These are phyloP conservation scores for Drosophila azteca DNA, from an alignment of 1,140 invertebrate species.

Conservation along the genomic window DNA sequence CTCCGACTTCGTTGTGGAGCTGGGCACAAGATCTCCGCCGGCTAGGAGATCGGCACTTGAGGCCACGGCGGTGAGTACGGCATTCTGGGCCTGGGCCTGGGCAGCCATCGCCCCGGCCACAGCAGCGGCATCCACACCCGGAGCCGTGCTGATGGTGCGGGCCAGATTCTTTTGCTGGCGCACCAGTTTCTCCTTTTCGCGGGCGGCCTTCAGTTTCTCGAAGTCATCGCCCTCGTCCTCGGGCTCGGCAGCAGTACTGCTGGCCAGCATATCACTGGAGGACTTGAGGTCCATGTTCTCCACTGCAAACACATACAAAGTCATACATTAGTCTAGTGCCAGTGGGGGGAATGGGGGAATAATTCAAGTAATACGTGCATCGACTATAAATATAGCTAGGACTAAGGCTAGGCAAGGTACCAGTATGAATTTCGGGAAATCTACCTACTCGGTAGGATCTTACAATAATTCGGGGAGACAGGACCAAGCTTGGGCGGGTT, in stretches of 20 bases:
- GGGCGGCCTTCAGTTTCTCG: constrained; percentile 84
- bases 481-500: constrained; percentile 48
- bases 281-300: constrained; percentile 73
- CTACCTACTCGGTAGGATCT: constrained; percentile 12
- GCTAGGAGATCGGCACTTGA: constrained; percentile 61
- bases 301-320: constrained; percentile 49
- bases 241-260: constrained; percentile 21
- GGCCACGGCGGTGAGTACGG: constrained; percentile 23
- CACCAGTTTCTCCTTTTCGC: constrained; percentile 84
- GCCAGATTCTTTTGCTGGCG: constrained; percentile 84
- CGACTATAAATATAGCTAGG: constrained; percentile 20
- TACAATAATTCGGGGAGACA: constrained; percentile 3
- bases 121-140: constrained; percentile 56
- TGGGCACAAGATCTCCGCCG: constrained; percentile 37
- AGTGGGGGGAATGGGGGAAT: neutral
- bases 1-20: constrained; percentile 64
- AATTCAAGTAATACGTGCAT: constrained; percentile 41
- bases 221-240: constrained; percentile 84
- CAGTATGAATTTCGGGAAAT: constrained; percentile 28
- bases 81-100: constrained; percentile 1
- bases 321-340: neutral
- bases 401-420: constrained; percentile 36
- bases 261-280: constrained; percentile 55
- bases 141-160: constrained; percentile 84
- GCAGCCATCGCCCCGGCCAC: constrained; percentile 53